Conservation (phyloP, 2,888 invertebrate species). For the Mactromeris polynyma region DNA sequence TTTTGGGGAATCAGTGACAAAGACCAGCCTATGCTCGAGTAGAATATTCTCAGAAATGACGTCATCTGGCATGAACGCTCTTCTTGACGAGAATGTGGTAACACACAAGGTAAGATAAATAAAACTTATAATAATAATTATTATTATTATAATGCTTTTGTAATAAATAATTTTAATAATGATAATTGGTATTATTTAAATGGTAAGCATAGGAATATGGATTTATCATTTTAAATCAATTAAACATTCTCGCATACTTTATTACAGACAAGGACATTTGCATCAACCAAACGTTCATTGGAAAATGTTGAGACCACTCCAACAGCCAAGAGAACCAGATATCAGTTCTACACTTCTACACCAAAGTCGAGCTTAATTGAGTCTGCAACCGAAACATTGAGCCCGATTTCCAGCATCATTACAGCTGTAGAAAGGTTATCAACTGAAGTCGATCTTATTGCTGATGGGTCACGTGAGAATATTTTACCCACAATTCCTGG, state of each 20-base stretch:
- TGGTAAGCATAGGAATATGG: not conserved
- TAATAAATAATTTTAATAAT: not conserved
- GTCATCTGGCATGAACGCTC: not conserved
- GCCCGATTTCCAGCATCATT: conserved; percentile 27
- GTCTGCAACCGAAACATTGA: not conserved
- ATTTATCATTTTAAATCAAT: not conserved
- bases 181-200: not conserved
- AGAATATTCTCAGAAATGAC: not conserved
- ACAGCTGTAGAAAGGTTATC: conserved; percentile 52
- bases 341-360: not conserved
- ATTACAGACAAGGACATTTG: not conserved
- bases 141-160: no score
- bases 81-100: not conserved
- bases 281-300: not conserved
- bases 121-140: not conserved
- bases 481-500: conserved; percentile 80
- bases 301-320: not conserved
- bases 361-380: not conserved
- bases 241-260: not conserved
- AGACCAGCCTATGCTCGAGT: no score
- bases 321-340: not conserved
- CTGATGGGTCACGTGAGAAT: conserved; percentile 64
- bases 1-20: not conserved
- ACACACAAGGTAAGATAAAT: not conserved
- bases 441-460: conserved; percentile 43